Conservation (phyloP, 2,113 vertebrate species). For the Psophia crepitans region DNA sequence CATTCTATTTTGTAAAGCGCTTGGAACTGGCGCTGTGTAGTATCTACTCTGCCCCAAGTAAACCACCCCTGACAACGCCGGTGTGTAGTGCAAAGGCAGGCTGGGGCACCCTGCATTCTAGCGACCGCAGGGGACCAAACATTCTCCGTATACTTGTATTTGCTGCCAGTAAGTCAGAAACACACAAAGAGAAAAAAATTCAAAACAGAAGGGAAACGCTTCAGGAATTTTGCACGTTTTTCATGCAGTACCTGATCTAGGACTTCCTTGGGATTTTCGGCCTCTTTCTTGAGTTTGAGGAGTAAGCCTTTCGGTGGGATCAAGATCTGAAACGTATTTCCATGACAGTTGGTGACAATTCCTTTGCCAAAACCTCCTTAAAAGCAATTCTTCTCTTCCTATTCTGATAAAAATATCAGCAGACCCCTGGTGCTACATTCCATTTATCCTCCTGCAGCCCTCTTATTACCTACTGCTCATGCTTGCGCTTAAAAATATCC, state of each 20-base stretch:
- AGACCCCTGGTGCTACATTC: neutral
- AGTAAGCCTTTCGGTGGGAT: constrained; percentile 96
- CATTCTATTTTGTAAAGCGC: neutral
- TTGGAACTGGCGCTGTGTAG: neutral
- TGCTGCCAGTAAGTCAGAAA: neutral
- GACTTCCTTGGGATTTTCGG: constrained; percentile 93
- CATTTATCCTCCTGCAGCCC: neutral
- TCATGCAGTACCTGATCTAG: constrained; percentile 88
- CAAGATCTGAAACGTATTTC: constrained; percentile 80
- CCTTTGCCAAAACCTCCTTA: neutral
- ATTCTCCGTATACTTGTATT: neutral
- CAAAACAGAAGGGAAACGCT: neutral
- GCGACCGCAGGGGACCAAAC: neutral
- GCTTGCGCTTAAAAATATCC: neutral
- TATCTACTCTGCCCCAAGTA: neutral
- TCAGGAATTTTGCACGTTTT: neutral
- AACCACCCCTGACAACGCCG: neutral
- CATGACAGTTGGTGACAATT: neutral
- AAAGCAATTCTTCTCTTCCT: neutral
- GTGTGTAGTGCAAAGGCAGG: neutral
- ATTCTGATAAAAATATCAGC: neutral
- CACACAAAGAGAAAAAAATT: neutral
- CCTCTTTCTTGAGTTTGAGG: constrained; percentile 90
- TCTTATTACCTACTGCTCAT: neutral
- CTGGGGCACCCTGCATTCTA: accelerated